Evolutionary conservation across 64 coral and sea anemone species (phyloP), one percentile per base, ranked within the genome.

Genomic region (Montipora foliosa): DNA sequence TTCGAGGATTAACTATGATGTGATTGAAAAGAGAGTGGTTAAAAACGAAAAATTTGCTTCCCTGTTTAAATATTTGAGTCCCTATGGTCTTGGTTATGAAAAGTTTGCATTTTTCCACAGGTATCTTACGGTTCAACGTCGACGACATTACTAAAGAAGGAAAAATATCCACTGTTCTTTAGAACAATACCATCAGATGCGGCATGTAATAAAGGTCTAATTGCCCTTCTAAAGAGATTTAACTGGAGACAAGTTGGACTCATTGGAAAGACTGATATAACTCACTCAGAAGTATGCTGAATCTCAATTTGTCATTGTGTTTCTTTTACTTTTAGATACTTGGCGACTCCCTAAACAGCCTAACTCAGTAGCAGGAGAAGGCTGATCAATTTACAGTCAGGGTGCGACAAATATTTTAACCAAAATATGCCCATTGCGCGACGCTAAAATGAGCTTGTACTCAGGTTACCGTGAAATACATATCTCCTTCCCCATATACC

Each of bases 191-290:
- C 95, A 19, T 96, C 95, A 13, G 90, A 93, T 22, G 47, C 87
- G 6, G 79, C 90, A 4, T 78, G 74, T 10, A 96, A 93, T 21
- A 89, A 78, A 55, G 95, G 90, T 76, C 68, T 80, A 16, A 68
- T 96, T 47, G 71, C 91, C 48, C 60, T 96, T 3, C 44, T 96
- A 47, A 96, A 37, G n/a, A 89, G 69, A 51, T 96, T 93, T 22
- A 78, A 89, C 59, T 96, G 95, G 95, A 74, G 57, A 49, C 87
- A 89, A 73, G 95, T 96, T 6, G 95, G 90, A n/a, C 69, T 96
- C 47, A 93, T 96, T 8, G 92, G 81, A 82, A 88, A 93, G 20
- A 88, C 79, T 7, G 95, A 92, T 15, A 88, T 90, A 8, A 44
- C 29, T 22, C 82, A 85, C 47, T 96, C 95, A 1, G 77, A 87